A percentile compares a stretch with the other conserved stretches of the same genome.
Evolutionary conservation across 1,140 invertebrate species (phyloP).

Genomic region (Brachionus asplanchnoidis): DNA sequence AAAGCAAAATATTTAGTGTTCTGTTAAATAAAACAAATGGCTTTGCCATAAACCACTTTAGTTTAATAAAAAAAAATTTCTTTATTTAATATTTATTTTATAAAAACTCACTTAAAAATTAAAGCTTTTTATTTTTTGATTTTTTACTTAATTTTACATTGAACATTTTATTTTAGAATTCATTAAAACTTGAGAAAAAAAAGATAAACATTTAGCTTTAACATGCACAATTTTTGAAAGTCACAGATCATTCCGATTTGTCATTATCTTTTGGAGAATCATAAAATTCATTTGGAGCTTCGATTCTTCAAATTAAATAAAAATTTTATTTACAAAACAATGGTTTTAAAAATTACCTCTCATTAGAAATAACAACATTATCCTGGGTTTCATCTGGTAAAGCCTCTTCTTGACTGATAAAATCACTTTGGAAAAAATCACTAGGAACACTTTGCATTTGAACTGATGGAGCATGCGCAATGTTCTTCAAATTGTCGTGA

Average conservation of each 20-base stretch:
- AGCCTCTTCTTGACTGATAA: slow-evolving; percentile 15
- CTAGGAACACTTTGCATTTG: slow-evolving; percentile 70
- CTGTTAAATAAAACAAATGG: background rate
- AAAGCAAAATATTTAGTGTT: background rate
- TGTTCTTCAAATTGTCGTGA: slow-evolving; percentile 94
- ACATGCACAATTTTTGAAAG: background rate
- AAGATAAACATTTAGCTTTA: background rate
- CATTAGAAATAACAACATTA: background rate
- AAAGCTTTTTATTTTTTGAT: background rate
- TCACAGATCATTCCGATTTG: background rate
- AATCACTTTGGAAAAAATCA: background rate
- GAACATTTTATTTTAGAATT: background rate
- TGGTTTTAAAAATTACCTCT: background rate
- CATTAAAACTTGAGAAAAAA: background rate
- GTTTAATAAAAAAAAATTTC: background rate
- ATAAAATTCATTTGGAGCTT: slow-evolving; percentile 25
- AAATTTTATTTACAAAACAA: background rate
- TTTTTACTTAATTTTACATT: background rate
- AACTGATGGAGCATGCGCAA: slow-evolving; percentile 94
- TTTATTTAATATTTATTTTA: background rate
- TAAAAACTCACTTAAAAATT: background rate
- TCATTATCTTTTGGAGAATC: slow-evolving; percentile 38
- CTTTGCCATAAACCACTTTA: background rate
- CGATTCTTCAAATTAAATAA: background rate
- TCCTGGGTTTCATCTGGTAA: slow-evolving; percentile 5